Conservation (phyloP, 1,140 invertebrate species). For the Cardiocondyla obscurior region DNA sequence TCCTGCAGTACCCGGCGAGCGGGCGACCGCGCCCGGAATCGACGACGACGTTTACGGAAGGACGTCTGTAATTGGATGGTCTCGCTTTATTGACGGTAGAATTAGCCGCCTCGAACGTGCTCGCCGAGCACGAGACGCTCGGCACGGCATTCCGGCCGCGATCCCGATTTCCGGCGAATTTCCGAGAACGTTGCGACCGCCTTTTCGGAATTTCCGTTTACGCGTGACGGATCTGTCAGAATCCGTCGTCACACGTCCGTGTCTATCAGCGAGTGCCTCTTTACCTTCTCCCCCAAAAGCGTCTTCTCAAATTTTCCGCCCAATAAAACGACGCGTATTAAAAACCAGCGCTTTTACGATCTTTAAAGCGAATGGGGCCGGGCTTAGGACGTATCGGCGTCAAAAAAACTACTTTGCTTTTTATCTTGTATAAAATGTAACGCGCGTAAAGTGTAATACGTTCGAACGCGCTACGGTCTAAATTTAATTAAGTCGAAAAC, state of each 20-base stretch:
- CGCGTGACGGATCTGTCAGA: slow-evolving; percentile 10
- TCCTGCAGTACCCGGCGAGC: slow-evolving; percentile 51
- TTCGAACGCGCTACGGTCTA: background rate
- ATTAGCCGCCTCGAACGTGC: slow-evolving; percentile 65
- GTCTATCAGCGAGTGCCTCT: background rate
- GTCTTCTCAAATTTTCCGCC: slow-evolving; percentile 2
- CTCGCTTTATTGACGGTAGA: slow-evolving; percentile 70
- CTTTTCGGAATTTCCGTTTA: slow-evolving; percentile 49
- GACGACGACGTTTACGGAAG: slow-evolving; percentile 64
- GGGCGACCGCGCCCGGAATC: slow-evolving; percentile 58
- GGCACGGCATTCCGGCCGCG: slow-evolving; percentile 27
- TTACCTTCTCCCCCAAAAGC: too few relatives aligned
- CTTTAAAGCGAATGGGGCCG: slow-evolving; percentile 33
- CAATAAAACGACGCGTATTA: slow-evolving; percentile 26
- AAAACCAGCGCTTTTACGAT: background rate
- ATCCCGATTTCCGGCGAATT: slow-evolving; percentile 55
- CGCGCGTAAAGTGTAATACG: background rate
- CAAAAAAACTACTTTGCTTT: background rate
- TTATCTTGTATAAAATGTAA: background rate
- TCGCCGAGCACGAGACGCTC: slow-evolving; percentile 33
- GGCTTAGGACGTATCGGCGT: background rate
- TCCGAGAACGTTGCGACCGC: slow-evolving; percentile 23
- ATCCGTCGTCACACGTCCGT: background rate
- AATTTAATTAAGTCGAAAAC: background rate
- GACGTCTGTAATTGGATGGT: slow-evolving; percentile 70